Percentiles rank a stretch among this genome's conserved stretches.
phyloP scores from a whole-genome alignment of 1,140 invertebrate genomes.

The Drosophila kanapiae region DNA sequence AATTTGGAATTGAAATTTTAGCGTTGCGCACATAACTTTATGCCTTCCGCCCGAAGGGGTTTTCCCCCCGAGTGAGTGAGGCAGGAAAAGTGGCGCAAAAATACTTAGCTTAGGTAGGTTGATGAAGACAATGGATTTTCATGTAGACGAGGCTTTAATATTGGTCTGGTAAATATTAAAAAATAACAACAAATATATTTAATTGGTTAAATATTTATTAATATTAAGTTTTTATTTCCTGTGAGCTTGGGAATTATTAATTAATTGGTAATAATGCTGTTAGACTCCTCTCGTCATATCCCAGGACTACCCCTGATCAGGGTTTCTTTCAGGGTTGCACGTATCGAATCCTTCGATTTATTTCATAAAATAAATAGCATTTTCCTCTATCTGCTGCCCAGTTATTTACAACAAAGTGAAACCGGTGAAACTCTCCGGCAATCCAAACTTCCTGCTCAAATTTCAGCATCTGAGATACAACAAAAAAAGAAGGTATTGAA shows the following conservation, averaged over 20 bases:
- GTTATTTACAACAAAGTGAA: conserved; percentile 2
- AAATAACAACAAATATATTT: neutral
- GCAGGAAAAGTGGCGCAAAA: neutral
- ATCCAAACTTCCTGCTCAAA: conserved; percentile 16
- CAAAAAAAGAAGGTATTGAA: conserved; percentile 1
- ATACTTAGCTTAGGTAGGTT: neutral
- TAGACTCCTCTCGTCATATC: neutral
- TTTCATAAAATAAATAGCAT: conserved; percentile 4
- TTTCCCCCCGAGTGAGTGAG: neutral
- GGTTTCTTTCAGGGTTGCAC: no score
- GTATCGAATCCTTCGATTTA: neutral
- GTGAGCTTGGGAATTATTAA: neutral
- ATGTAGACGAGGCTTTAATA: neutral
- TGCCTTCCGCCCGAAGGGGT: conserved; percentile 34
- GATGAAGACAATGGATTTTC: neutral
- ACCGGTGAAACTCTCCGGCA: neutral
- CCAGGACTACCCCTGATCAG: neutral
- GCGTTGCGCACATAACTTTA: conserved; percentile 76
- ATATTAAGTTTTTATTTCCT: neutral
- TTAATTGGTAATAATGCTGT: neutral
- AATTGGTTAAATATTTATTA: neutral
- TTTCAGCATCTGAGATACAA: conserved; percentile 17
- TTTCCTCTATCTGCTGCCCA: neutral
- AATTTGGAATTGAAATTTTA: conserved; percentile 83
- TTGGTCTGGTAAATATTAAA: neutral